Evolutionary conservation across 2,113 vertebrate genomes (phyloP).

Genomic region (Bubo bubo): DNA sequence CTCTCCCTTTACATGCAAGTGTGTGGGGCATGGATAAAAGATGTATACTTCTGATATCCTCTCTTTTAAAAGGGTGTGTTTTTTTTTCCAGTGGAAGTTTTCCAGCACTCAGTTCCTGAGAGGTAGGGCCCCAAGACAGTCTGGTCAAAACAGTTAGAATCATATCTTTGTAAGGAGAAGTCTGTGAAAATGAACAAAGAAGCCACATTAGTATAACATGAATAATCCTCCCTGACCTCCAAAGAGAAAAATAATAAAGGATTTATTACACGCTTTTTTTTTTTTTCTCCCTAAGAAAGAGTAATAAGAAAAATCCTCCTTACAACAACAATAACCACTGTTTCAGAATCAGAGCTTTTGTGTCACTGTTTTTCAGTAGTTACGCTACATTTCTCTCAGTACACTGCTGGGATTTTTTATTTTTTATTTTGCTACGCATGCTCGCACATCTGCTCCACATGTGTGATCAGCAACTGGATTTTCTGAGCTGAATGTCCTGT

Average conservation of each 20-base stretch:
- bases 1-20: conserved; percentile 70
- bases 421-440: conserved; percentile 78
- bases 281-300: conserved; percentile 37
- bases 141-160: conserved; percentile 72
- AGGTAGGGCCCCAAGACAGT: conserved; percentile 61
- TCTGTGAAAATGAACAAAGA: conserved; percentile 63
- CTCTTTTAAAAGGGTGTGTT: conserved; percentile 69
- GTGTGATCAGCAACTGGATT: conserved; percentile 76
- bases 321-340: conserved; percentile 73
- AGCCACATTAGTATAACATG: conserved; percentile 55
- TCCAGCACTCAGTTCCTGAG: conserved; percentile 72
- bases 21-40: conserved; percentile 77
- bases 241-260: conserved; percentile 66
- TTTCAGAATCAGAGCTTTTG: conserved; percentile 68
- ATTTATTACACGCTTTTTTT: conserved; percentile 5
- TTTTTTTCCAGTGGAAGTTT: conserved; percentile 70
- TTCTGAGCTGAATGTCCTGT: conserved; percentile 79
- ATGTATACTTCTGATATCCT: conserved; percentile 78
- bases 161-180: conserved; percentile 55
- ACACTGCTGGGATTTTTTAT: conserved; percentile 75
- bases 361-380: conserved; percentile 78
- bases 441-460: conserved; percentile 84
- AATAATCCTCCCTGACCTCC: conserved; percentile 60
- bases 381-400: conserved; percentile 77
- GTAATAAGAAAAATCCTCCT: conserved; percentile 67